Evolutionary conservation across 23 tunicate genomes (phyloP), one percentile per base, ranked within the genome.

Genomic region (Ciona savignyi): DNA sequence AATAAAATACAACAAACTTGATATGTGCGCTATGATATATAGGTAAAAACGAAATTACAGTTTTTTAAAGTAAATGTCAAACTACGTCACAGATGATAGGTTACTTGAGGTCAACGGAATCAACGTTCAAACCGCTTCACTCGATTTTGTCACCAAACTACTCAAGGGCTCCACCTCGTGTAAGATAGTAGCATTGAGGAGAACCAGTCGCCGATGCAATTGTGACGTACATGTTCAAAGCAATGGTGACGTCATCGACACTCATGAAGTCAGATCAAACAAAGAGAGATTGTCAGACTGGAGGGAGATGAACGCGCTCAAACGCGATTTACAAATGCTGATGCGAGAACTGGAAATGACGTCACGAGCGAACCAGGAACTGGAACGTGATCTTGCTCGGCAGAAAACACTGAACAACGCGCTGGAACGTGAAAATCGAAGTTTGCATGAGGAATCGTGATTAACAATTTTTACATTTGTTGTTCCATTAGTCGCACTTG

Each of bases 61-160:
- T 15, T 15, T 20, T 49, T 49, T 49, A 20, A 49, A 49, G 61
- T 15, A 49, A 15, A 15, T 49, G 15, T 49, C 61, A 15, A 49
- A 15, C 15, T 49, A 20, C 61, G 15, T 49, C 25, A 11, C 25
- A 80, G 84, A 77, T 9, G 84, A 80, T 33, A 77, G 84, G 1
- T 51, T 80, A 25, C 29, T 80, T 3, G 84, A 80, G 48, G 84
- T 80, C 25, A 80, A 80, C 71, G 84, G 84, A 23, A 61, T 80
- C 29, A 80, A 80, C 48, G 84, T 80, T 25, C 84, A 71, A 62
- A 25, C 84, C 27, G 77, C 34, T 23, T 77, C 71, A 25, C 2
- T 56, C 24, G 71, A 71, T 19, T 80, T 80, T 63, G 77, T 80
- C 20, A 35, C 70, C 4, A 34, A 63, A 29, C 48, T 80, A 29